Conservation (phyloP, 2,888 invertebrate genomes). For the Platycnemis pennipes region DNA sequence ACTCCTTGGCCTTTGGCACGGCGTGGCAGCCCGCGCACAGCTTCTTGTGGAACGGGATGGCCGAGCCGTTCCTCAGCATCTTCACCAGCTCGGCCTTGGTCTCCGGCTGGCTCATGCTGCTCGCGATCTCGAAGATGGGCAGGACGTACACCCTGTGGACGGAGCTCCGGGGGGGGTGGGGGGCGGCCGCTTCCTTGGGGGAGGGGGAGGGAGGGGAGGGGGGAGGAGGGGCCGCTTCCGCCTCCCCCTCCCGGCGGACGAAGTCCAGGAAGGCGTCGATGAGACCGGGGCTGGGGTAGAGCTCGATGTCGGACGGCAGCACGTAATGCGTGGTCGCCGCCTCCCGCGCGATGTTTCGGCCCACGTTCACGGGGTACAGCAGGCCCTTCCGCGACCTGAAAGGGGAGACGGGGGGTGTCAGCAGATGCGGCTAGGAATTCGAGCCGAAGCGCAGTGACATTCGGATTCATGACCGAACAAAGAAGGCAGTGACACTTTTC, state of each 20-base stretch:
- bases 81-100: constrained; percentile 87
- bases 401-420: no score
- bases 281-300: constrained; percentile 92
- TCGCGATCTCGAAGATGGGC: constrained; percentile 93
- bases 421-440: no score
- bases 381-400: constrained; percentile 88
- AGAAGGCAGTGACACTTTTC: no score
- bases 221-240: not conserved
- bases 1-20: constrained; percentile 91
- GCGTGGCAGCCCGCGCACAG: constrained; percentile 94
- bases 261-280: constrained; percentile 91
- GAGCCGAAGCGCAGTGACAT: no score
- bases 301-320: constrained; percentile 93
- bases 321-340: constrained; percentile 91
- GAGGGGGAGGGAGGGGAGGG: not conserved
- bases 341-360: constrained; percentile 93
- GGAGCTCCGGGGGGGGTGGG: not conserved
- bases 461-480: no score
- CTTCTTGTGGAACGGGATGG: constrained; percentile 95
- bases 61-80: constrained; percentile 88
- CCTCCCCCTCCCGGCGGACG: constrained; percentile 79
- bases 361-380: constrained; percentile 94
- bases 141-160: constrained; percentile 90
- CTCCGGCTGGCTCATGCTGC: constrained; percentile 82
- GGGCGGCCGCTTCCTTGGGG: not conserved